phyloP scores from a whole-genome alignment of 1,140 invertebrate genomes.

The Drosophila trapezifrons region DNA sequence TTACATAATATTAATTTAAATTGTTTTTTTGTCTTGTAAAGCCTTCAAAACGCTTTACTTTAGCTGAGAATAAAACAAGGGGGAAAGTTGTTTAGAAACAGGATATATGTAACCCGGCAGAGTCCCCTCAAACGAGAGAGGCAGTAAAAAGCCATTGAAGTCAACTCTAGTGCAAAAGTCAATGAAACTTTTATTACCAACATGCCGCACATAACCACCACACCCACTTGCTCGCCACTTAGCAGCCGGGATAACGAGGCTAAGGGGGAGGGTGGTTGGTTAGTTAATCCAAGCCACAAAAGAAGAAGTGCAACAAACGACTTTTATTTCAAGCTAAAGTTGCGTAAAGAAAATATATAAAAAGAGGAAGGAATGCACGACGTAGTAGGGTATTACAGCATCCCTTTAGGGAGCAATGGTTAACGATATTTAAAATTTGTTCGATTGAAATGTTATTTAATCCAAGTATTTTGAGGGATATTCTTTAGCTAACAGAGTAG shows the following conservation, averaged over 20 bases:
- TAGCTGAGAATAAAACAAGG: not conserved
- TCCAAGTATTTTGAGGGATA: no score
- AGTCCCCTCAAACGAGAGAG: conserved; percentile 26
- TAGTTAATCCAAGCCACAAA: conserved; percentile 37
- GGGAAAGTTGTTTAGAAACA: conserved; percentile 6
- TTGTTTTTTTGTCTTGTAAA: no score
- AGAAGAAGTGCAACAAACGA: conserved; percentile 70
- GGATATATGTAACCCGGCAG: conserved; percentile 2
- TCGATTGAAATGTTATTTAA: not conserved
- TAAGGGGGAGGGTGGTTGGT: conserved; percentile 14
- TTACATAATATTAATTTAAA: no score
- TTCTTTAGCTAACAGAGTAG: no score
- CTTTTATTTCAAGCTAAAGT: conserved; percentile 57
- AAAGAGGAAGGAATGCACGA: not conserved
- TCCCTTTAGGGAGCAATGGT: not conserved
- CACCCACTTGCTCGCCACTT: conserved; percentile 6
- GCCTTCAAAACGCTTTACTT: not conserved
- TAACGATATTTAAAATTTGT: not conserved
- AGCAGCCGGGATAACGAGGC: conserved; percentile 18
- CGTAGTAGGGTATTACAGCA: not conserved
- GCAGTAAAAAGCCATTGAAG: conserved; percentile 67
- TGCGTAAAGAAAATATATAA: conserved; percentile 51
- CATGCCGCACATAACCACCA: conserved; percentile 26
- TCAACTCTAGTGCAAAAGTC: conserved; percentile 73
- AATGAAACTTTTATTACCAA: conserved; percentile 68